These are phyloP conservation scores for Macrophya alboannulata DNA, from an alignment of 2,888 invertebrate species.

Conservation along the genomic window DNA sequence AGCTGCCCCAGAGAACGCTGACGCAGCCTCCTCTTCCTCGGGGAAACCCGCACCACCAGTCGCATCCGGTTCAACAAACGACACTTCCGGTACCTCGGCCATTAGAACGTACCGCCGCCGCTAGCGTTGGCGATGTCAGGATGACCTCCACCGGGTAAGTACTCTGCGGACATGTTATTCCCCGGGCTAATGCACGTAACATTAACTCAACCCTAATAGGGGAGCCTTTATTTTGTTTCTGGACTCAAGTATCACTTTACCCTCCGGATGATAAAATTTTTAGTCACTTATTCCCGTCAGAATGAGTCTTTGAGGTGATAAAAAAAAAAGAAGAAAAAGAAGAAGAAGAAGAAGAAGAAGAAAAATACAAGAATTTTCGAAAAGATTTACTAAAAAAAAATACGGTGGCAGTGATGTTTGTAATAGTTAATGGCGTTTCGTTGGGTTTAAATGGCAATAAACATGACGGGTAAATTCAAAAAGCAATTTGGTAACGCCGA, in stretches of 20 bases:
- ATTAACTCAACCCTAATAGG: constrained; percentile 48
- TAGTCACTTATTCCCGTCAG: neutral
- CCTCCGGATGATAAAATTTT: neutral
- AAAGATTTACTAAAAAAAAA: neutral
- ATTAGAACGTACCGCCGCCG: constrained; percentile 65
- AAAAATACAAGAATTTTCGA: too few relatives aligned
- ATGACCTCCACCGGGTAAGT: constrained; percentile 68
- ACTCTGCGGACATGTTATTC: constrained; percentile 1
- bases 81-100: constrained; percentile 71
- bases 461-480: constrained; percentile 21
- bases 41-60: constrained; percentile 80
- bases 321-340: neutral
- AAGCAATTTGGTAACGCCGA: constrained; percentile 11
- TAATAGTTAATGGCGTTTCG: constrained; percentile 52
- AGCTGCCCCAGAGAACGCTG: constrained; percentile 70
- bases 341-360: neutral
- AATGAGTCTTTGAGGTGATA: neutral
- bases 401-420: neutral
- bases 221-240: constrained; percentile 47
- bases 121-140: constrained; percentile 72
- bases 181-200: constrained; percentile 17
- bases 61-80: constrained; percentile 74
- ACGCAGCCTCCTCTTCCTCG: constrained; percentile 81
- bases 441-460: constrained; percentile 43
- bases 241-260: constrained; percentile 1